phyloP scores from a whole-genome alignment of 2,888 invertebrate species.

The Lepidonotus clava region DNA sequence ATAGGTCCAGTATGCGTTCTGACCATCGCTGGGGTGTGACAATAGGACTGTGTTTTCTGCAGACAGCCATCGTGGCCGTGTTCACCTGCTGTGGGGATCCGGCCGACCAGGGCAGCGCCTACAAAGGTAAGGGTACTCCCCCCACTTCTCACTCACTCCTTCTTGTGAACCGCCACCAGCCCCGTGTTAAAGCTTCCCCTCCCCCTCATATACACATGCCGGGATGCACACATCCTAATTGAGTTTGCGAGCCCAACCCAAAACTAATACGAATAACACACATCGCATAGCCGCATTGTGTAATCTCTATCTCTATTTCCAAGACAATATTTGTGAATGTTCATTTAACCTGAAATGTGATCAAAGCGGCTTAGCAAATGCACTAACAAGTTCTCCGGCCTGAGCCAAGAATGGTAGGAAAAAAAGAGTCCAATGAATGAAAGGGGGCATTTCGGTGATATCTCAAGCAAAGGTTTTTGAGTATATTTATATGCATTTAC shows the following conservation, averaged over 20 bases:
- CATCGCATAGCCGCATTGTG: conserved; percentile 7
- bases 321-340: conserved; percentile 23
- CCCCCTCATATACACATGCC: background rate
- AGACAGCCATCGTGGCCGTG: conserved; percentile 42
- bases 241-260: background rate
- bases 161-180: background rate
- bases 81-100: conserved; percentile 46
- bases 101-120: conserved; percentile 39
- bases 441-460: too few relatives aligned
- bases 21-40: conserved; percentile 6
- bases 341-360: background rate
- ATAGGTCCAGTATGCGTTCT: conserved; percentile 38
- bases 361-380: background rate
- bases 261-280: conserved; percentile 33
- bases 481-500: too few relatives aligned
- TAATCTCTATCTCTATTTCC: background rate
- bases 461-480: too few relatives aligned
- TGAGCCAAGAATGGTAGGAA: too few relatives aligned
- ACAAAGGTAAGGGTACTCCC: conserved; percentile 43
- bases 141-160: too few relatives aligned
- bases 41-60: conserved; percentile 32
- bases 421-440: too few relatives aligned
- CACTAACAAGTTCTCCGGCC: too few relatives aligned
- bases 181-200: background rate
- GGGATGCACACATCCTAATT: background rate